These are phyloP conservation scores for Dicrurus megarhynchus DNA, from an alignment of 2,113 vertebrate genomes.

Conservation along the genomic window DNA sequence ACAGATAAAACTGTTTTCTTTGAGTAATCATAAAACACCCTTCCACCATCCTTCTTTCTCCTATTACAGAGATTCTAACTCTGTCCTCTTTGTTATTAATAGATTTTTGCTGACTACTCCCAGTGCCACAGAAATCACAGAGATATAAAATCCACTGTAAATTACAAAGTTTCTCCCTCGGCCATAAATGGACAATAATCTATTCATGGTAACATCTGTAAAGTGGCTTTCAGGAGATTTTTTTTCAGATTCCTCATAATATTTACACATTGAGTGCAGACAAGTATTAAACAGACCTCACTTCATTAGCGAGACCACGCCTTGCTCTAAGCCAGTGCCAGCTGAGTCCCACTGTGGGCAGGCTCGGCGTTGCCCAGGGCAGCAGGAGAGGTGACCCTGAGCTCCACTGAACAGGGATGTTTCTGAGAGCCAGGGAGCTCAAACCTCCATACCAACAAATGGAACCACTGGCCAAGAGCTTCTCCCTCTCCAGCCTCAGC, in stretches of 20 bases:
- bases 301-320: not conserved
- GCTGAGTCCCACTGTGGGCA: not conserved
- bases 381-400: not conserved
- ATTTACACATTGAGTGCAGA: constrained; percentile 20
- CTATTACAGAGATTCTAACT: not conserved
- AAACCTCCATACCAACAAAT: not conserved
- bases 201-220: constrained; percentile 15
- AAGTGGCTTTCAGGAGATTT: constrained; percentile 8
- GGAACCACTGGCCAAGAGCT: not conserved
- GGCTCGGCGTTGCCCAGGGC: accelerated
- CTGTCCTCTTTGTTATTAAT: constrained; percentile 5
- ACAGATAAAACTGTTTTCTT: not conserved
- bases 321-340: not conserved
- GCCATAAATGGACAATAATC: constrained; percentile 49
- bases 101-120: constrained; percentile 15
- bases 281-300: constrained; percentile 9
- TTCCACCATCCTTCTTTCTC: not conserved
- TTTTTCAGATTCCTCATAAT: constrained; percentile 36
- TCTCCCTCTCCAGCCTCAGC: not conserved
- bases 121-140: not conserved
- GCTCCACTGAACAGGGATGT: not conserved
- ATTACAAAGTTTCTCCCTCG: not conserved
- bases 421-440: not conserved
- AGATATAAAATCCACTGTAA: constrained; percentile 12
- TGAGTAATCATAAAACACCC: not conserved